Evolutionary conservation across 2,888 invertebrate species (phyloP).

Genomic region (Habroteleia sp.): DNA sequence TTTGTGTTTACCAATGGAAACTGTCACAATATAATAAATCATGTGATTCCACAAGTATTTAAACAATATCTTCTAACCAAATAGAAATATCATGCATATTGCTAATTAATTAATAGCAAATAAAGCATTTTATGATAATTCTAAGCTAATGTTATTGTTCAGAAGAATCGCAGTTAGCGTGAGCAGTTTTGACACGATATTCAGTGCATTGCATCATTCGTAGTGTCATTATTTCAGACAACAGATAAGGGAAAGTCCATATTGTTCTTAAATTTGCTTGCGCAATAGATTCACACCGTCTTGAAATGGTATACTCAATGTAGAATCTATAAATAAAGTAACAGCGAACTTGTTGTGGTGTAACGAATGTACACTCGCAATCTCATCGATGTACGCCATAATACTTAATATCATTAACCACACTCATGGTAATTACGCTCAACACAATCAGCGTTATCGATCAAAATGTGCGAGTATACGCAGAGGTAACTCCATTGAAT

Average conservation of each 20-base stretch:
- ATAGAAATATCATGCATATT: too few species aligned
- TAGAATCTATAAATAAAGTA: slow-evolving; percentile 61
- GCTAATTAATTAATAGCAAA: not conserved
- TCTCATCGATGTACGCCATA: slow-evolving; percentile 66
- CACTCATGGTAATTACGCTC: slow-evolving; percentile 76
- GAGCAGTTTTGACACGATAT: slow-evolving; percentile 37
- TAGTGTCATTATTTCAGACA: slow-evolving; percentile 49
- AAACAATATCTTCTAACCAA: too few species aligned
- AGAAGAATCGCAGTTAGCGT: slow-evolving; percentile 12
- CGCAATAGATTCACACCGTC: slow-evolving; percentile 57
- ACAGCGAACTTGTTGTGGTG: slow-evolving; percentile 55
- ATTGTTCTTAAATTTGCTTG: slow-evolving; percentile 56
- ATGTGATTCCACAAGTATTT: too few species aligned
- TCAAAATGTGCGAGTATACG: slow-evolving; percentile 71
- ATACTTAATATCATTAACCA: slow-evolving; percentile 72
- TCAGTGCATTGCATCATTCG: slow-evolving; percentile 46
- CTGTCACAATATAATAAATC: too few species aligned
- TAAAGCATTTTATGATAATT: slow-evolving; percentile 14
- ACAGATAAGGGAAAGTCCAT: slow-evolving; percentile 52
- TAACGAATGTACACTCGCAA: slow-evolving; percentile 53
- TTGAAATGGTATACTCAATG: slow-evolving; percentile 43
- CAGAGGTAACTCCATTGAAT: slow-evolving; percentile 74
- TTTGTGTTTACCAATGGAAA: too few species aligned
- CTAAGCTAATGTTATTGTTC: slow-evolving; percentile 36
- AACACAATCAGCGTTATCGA: slow-evolving; percentile 76